These are phyloP conservation scores for Fistularia commersonii DNA, from an alignment of 2,797 vertebrate species.

Conservation along the genomic window DNA sequence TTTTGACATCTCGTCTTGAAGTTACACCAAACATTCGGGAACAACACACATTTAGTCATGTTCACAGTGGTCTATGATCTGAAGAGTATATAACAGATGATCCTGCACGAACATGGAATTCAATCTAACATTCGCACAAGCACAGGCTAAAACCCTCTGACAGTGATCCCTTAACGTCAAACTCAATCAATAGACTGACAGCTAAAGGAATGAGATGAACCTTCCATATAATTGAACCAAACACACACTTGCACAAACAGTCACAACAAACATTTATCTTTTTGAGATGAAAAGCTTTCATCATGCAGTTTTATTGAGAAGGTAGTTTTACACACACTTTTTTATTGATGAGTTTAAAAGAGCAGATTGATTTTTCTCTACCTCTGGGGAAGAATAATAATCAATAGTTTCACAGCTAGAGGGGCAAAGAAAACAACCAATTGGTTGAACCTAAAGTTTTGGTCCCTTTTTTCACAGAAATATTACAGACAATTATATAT, in stretches of 20 bases:
- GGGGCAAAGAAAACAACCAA: neutral
- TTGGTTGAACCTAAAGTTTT: too few relatives aligned
- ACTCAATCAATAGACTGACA: conserved; percentile 13
- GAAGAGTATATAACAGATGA: conserved; percentile 10
- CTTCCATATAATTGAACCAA: conserved; percentile 10
- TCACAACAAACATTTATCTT: conserved; percentile 1
- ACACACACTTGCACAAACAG: conserved; percentile 3
- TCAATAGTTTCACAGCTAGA: conserved; percentile 4
- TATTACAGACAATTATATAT: too few relatives aligned
- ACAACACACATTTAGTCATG: conserved; percentile 8
- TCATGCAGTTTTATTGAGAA: neutral
- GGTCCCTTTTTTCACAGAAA: too few relatives aligned
- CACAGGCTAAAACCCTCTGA: neutral
- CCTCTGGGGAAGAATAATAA: neutral
- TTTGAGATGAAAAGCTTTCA: conserved; percentile 3
- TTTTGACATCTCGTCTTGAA: neutral
- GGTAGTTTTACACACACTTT: conserved; percentile 1
- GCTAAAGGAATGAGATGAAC: conserved; percentile 7
- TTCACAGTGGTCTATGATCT: conserved; percentile 1
- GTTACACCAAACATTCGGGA: neutral
- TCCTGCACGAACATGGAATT: conserved; percentile 12
- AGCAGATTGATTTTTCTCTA: conserved; percentile 35
- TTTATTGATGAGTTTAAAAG: conserved; percentile 44
- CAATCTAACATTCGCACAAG: conserved; percentile 9
- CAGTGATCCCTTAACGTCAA: conserved; percentile 1